phyloP scores from a whole-genome alignment of 1,140 invertebrate genomes.

The Samia ricini region DNA sequence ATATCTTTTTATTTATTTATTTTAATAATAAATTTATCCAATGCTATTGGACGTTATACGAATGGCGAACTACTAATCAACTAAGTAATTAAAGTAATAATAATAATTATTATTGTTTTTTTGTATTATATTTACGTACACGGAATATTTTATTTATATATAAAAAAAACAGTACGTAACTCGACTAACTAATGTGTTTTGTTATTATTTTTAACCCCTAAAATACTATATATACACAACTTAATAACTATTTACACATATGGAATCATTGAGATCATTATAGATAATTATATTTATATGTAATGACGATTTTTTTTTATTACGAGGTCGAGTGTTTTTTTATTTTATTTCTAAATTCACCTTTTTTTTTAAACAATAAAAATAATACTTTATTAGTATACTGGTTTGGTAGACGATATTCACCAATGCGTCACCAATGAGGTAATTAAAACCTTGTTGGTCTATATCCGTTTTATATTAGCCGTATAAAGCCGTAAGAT shows the following conservation, averaged over 20 bases:
- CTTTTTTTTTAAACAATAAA: too few relatives aligned
- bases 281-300: constrained; percentile 58
- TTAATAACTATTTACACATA: constrained; percentile 67
- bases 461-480: neutral
- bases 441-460: constrained; percentile 42
- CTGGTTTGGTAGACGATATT: constrained; percentile 61
- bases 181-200: too few relatives aligned
- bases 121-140: neutral
- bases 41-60: constrained; percentile 69
- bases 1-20: constrained; percentile 17
- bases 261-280: constrained; percentile 77
- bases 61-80: constrained; percentile 47
- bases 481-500: too few relatives aligned
- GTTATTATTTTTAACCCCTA: constrained; percentile 18
- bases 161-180: too few relatives aligned
- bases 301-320: constrained; percentile 43
- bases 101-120: constrained; percentile 5
- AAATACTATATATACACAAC: constrained; percentile 50
- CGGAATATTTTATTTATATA: too few relatives aligned
- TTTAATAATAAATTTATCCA: constrained; percentile 29
- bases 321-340: constrained; percentile 47
- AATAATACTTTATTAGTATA: constrained; percentile 71
- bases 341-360: constrained; percentile 54
- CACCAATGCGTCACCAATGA: constrained; percentile 45
- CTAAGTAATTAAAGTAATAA: constrained; percentile 23